These are phyloP conservation scores for Gymnogyps californianus DNA, from an alignment of 2,113 vertebrate genomes.

Conservation along the genomic window DNA sequence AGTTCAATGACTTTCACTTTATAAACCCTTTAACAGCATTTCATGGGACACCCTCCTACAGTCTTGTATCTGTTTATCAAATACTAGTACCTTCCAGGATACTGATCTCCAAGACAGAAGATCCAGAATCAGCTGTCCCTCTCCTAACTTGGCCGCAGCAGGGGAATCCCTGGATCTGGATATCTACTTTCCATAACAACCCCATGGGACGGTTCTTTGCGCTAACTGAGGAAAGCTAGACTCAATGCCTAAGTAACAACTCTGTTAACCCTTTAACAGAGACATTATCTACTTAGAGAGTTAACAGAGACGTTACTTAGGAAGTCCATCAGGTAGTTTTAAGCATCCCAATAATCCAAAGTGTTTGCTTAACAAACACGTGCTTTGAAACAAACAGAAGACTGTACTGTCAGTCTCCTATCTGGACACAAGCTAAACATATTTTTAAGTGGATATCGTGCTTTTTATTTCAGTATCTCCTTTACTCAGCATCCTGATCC, in stretches of 20 bases:
- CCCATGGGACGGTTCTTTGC: neutral
- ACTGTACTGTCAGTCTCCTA: neutral
- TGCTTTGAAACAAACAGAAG: neutral
- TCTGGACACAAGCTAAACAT: neutral
- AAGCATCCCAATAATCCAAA: neutral
- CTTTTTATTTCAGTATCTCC: neutral
- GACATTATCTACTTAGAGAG: neutral
- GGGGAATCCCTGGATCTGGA: neutral
- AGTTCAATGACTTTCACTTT: neutral
- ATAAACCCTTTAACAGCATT: neutral
- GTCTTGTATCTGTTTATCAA: neutral
- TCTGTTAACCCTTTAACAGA: neutral
- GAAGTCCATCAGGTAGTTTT: neutral
- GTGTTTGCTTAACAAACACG: neutral
- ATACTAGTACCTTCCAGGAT: neutral
- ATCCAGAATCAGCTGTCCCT: neutral
- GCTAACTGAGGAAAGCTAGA: neutral
- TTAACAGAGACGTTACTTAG: neutral
- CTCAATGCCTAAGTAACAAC: neutral
- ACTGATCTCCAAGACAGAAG: neutral
- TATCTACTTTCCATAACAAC: neutral
- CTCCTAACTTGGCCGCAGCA: fast-evolving
- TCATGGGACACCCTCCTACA: neutral
- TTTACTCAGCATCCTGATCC: neutral
- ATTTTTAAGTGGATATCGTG: neutral